Evolutionary conservation across 2,888 invertebrate genomes (phyloP).

Genomic region (Drosophila bunnanda): DNA sequence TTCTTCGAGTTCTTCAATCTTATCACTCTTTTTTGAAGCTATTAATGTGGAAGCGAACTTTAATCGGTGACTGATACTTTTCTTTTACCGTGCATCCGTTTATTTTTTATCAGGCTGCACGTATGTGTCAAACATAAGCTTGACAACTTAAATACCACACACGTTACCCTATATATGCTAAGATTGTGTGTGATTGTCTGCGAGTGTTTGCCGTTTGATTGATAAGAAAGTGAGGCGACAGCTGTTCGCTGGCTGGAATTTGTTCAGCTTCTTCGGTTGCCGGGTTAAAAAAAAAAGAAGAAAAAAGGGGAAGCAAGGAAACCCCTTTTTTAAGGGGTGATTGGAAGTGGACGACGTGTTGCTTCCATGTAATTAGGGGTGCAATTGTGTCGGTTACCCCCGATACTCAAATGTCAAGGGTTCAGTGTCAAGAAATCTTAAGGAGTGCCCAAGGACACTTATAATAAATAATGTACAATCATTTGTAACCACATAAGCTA

Average conservation of each 20-base stretch:
- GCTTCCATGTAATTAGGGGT: conserved; percentile 64
- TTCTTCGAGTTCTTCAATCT: background rate
- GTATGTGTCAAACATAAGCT: conserved; percentile 66
- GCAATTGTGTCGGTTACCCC: conserved; percentile 47
- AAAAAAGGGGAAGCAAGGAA: background rate
- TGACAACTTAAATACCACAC: conserved; percentile 59
- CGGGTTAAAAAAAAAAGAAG: conserved; percentile 5
- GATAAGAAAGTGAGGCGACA: conserved; percentile 66
- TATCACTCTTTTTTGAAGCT: conserved; percentile 1
- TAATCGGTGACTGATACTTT: background rate
- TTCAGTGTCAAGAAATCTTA: conserved; percentile 38
- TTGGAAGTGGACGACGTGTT: conserved; percentile 9
- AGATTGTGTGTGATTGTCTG: conserved; percentile 15
- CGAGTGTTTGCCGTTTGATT: conserved; percentile 57
- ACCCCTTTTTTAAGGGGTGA: conserved; percentile 1
- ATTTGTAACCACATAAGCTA: conserved; percentile 4
- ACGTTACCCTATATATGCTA: conserved; percentile 24
- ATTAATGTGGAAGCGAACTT: background rate
- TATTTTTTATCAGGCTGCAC: conserved; percentile 66
- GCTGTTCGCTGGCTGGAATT: conserved; percentile 45
- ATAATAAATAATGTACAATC: background rate
- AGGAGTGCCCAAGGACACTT: background rate
- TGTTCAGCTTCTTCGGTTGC: conserved; percentile 29
- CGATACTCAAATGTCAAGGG: conserved; percentile 18
- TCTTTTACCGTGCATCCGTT: conserved; percentile 20